A percentile compares a stretch with the other conserved stretches of the same genome.
Conservation (phyloP, 2,797 vertebrate genomes). For the Diglossa cyanea region DNA sequence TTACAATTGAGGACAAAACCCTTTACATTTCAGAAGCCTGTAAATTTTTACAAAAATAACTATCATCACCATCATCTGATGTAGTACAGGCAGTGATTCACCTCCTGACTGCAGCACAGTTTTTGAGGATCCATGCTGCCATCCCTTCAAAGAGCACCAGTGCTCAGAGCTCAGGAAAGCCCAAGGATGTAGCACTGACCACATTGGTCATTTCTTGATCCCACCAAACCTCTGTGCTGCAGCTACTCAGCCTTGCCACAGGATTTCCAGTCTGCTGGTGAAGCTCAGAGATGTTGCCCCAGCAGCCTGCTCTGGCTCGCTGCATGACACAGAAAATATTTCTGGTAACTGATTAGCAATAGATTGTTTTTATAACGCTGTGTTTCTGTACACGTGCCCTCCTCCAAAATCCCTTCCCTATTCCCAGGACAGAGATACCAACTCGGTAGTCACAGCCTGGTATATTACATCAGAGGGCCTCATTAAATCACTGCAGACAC, state of each 20-base stretch:
- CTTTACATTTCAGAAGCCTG: neutral
- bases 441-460: constrained; percentile 34
- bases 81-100: neutral
- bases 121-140: neutral
- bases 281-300: neutral
- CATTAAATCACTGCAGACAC: constrained; percentile 61
- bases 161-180: neutral
- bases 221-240: neutral
- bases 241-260: neutral
- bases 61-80: neutral
- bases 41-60: neutral
- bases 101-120: neutral
- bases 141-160: neutral
- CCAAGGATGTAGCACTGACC: neutral
- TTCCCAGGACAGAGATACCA: constrained; percentile 36
- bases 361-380: constrained; percentile 9
- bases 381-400: neutral
- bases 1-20: neutral
- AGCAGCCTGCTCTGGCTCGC: neutral
- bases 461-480: constrained; percentile 42
- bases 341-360: neutral
- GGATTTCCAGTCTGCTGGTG: neutral
- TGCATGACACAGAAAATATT: neutral
- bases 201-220: neutral
- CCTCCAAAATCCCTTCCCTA: neutral